phyloP scores from a whole-genome alignment of 2,888 invertebrate species.

The Drosophila kanekoi region DNA sequence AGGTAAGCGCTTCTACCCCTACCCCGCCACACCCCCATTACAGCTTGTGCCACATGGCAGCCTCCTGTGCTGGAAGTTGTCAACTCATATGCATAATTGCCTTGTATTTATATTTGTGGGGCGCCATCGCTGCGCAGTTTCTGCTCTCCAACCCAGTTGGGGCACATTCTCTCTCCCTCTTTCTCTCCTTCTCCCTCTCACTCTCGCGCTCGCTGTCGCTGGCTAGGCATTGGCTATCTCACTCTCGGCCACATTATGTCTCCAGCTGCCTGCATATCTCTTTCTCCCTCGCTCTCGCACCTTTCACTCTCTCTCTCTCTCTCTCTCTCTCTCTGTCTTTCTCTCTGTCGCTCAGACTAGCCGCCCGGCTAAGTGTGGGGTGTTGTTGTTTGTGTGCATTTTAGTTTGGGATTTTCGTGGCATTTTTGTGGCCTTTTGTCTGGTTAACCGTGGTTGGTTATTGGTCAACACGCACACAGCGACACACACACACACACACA shows the following conservation, averaged over 20 bases:
- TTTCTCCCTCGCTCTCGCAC: not conserved
- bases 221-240: slow-evolving; percentile 1
- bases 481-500: slow-evolving; percentile 27
- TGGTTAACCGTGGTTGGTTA: slow-evolving; percentile 85
- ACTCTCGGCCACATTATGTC: slow-evolving; percentile 3
- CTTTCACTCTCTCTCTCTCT: not conserved
- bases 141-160: slow-evolving; percentile 49
- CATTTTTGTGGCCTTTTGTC: slow-evolving; percentile 84
- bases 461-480: slow-evolving; percentile 73
- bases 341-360: no score
- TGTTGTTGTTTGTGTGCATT: slow-evolving; percentile 76
- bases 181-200: slow-evolving; percentile 3
- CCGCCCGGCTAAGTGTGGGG: slow-evolving; percentile 29
- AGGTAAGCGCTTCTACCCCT: slow-evolving; percentile 4
- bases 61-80: slow-evolving; percentile 65
- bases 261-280: slow-evolving; percentile 2
- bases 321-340: not conserved
- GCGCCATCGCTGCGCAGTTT: slow-evolving; percentile 68
- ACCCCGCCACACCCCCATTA: not conserved
- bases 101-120: slow-evolving; percentile 61
- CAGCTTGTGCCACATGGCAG: not conserved
- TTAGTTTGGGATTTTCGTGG: slow-evolving; percentile 84
- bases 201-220: not conserved
- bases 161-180: slow-evolving; percentile 21
- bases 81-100: slow-evolving; percentile 80